Conservation (phyloP, 1,140 invertebrate genomes). For the Rhynchophorus ferrugineus region DNA sequence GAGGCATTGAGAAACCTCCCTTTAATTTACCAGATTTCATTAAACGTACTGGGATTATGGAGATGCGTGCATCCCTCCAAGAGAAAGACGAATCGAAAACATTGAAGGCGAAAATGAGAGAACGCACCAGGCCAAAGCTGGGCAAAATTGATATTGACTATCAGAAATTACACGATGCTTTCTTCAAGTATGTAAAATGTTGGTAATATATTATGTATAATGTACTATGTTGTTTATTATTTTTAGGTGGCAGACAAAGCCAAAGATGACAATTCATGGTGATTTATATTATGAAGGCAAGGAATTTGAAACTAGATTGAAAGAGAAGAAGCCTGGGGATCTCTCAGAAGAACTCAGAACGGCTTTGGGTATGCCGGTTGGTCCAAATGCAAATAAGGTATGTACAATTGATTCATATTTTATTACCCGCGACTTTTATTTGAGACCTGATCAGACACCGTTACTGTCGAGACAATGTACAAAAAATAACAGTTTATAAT, state of each 20-base stretch:
- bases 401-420: not conserved
- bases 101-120: constrained; percentile 97
- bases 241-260: constrained; percentile 93
- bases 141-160: constrained; percentile 99
- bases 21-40: constrained; percentile 99
- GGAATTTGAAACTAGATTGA: constrained; percentile 95
- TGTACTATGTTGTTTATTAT: constrained; percentile 1
- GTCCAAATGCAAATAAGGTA: constrained; percentile 73
- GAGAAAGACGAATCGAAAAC: constrained; percentile 97
- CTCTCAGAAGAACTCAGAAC: constrained; percentile 92
- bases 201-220: not conserved
- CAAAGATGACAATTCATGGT: constrained; percentile 96
- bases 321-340: constrained; percentile 98
- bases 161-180: constrained; percentile 98
- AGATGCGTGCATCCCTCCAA: constrained; percentile 97
- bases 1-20: constrained; percentile 98
- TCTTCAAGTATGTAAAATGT: constrained; percentile 75
- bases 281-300: constrained; percentile 99
- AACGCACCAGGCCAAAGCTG: constrained; percentile 92
- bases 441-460: not conserved
- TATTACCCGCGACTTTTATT: not conserved
- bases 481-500: too few relatives aligned
- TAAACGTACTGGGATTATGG: constrained; percentile 98
- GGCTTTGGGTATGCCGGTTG: constrained; percentile 97
- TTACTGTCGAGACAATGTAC: too few relatives aligned